A percentile compares a stretch with the other conserved stretches of the same genome.
Evolutionary conservation across 2,113 vertebrate species (phyloP).

Genomic region (Mormyrus lacerda): DNA sequence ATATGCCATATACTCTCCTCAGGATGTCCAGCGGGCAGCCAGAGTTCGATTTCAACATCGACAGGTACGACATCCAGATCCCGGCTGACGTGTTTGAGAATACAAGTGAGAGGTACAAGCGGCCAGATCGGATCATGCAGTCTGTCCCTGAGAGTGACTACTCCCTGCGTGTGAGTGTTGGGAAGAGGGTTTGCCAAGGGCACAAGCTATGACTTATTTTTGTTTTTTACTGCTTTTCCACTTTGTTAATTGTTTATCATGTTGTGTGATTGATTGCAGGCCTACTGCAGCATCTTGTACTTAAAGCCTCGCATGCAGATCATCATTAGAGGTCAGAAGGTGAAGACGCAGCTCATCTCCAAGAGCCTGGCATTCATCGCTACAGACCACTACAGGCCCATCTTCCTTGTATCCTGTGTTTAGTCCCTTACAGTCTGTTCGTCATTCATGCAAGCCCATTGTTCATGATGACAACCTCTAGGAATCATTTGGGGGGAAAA

Average conservation of each 20-base stretch:
- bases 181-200: not conserved
- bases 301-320: conserved; percentile 93
- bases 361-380: conserved; percentile 80
- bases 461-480: not conserved
- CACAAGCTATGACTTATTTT: not conserved
- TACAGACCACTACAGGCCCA: conserved; percentile 79
- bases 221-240: not conserved
- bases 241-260: not conserved
- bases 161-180: conserved; percentile 63
- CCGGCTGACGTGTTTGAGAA: conserved; percentile 69
- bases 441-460: not conserved
- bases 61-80: conserved; percentile 85
- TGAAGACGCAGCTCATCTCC: conserved; percentile 84
- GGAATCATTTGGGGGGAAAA: not conserved
- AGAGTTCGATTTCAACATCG: conserved; percentile 82
- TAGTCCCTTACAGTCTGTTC: not conserved
- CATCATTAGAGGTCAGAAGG: conserved; percentile 79
- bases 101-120: conserved; percentile 55
- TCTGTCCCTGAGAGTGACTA: conserved; percentile 73
- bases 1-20: not conserved
- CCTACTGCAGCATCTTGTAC: conserved; percentile 93
- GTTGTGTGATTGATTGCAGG: conserved; percentile 50
- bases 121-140: conserved; percentile 58
- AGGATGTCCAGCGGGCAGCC: conserved; percentile 66
- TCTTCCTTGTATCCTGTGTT: conserved; percentile 78